Conservation (phyloP, 2,888 invertebrate species). For the Lordiphosa fenestrarum region DNA sequence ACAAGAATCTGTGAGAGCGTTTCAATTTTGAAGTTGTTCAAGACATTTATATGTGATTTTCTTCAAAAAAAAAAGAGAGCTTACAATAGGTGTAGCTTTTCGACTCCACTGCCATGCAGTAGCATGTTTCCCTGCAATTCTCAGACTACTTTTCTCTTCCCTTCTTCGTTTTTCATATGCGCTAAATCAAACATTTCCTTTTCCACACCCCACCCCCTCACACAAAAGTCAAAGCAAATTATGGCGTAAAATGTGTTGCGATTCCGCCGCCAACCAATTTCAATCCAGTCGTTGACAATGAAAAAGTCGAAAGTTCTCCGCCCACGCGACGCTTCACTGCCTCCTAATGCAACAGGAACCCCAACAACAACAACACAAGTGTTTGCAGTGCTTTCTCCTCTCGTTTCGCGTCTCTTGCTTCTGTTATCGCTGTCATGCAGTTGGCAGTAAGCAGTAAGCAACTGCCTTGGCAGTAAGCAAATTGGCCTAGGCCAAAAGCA, state of each 20-base stretch:
- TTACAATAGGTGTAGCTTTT: no score
- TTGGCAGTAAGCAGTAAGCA: constrained; percentile 35
- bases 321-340: constrained; percentile 48
- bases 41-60: no score
- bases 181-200: constrained; percentile 8
- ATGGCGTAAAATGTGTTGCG: constrained; percentile 46
- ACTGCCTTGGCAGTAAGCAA: constrained; percentile 47
- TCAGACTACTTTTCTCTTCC: no score
- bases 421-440: constrained; percentile 68
- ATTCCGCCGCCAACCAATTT: constrained; percentile 5
- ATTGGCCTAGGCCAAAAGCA: constrained; percentile 63
- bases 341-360: constrained; percentile 45
- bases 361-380: constrained; percentile 21
- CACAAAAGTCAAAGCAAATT: constrained; percentile 43
- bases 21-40: no score
- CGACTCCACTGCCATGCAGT: no score
- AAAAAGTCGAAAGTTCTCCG: constrained; percentile 19
- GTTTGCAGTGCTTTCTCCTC: constrained; percentile 23
- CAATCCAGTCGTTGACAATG: constrained; percentile 48
- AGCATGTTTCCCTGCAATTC: no score
- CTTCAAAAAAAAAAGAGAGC: no score
- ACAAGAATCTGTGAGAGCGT: no score
- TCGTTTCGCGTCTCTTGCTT: constrained; percentile 8
- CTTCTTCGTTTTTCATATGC: no score
- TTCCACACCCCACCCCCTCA: neutral